Base-by-base conservation (phyloP, 1,140 invertebrate genomes). In the Lordiphosa mommai region DNA sequence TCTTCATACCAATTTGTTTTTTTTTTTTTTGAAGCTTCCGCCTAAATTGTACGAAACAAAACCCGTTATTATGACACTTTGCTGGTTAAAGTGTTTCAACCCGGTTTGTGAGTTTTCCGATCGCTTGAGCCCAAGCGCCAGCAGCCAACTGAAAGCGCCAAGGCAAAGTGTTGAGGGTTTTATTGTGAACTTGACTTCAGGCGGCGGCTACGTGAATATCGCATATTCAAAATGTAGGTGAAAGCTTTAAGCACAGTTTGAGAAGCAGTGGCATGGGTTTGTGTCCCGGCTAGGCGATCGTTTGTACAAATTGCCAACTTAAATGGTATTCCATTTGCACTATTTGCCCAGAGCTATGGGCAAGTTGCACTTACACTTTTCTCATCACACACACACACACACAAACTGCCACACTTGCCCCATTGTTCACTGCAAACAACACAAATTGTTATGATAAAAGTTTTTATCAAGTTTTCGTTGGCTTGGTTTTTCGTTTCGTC, bases 361-460 rank as follows among this genome's bases (percentile, higher is more conserved):
- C 8, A 72, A 59, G 65, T 59, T 72, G 74, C 70, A 82, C 74
- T 79, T 74, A 61, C 71, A 79, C 70, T 82, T 82, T 82, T 82
- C 74, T 76, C 74, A 80, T 74, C 74, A 82, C 52, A 30, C 55
- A 17, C 27, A 61, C 51, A 52, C 23, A 61, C 10, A 49, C 27
- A 37, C 36, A 34, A 7, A 65, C 17, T 30, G 20, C 27, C 17
- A 55, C 36, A 53, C 38, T 32, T 14, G 33, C 30, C 40, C 50
- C 61, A 76, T 82, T 64, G 60, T 63, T 49, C 60, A 44, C 53
- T 52, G 65, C 82, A 64, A 76, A 84, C 71, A 80, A 80, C 58
- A 89, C 76, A 82, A 82, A 82, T 82, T 82, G 76, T 82, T 82
- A 82, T 82, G 77, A 84, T 84, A 82, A 84, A 82, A 82, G 77